These are phyloP conservation scores for Plusia festucae DNA, from an alignment of 2,888 invertebrate species.

Conservation along the genomic window DNA sequence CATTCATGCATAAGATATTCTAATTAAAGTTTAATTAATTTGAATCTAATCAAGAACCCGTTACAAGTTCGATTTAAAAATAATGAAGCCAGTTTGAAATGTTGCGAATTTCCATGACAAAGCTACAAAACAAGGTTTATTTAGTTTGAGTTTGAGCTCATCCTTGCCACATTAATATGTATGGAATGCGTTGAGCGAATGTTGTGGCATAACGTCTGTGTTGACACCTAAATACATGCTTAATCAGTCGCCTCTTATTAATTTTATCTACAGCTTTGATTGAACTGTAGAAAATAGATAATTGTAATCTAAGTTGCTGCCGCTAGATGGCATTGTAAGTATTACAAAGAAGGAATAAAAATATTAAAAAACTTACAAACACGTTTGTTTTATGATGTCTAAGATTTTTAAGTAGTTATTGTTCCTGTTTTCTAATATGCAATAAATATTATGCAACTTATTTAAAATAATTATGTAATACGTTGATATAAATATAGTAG, in stretches of 20 bases:
- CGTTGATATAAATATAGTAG: background rate
- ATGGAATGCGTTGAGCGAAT: slow-evolving; percentile 61
- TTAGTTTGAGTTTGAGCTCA: slow-evolving; percentile 62
- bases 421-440: background rate
- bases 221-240: slow-evolving; percentile 44
- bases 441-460: background rate
- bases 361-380: background rate
- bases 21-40: background rate
- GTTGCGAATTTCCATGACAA: slow-evolving; percentile 64
- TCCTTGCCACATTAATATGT: slow-evolving; percentile 66
- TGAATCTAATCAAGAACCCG: background rate
- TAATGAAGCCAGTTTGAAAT: slow-evolving; percentile 26
- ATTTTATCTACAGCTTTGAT: slow-evolving; percentile 15
- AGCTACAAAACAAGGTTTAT: slow-evolving; percentile 63
- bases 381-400: background rate
- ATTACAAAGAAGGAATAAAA: background rate
- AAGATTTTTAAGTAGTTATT: background rate
- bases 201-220: slow-evolving; percentile 22
- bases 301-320: background rate
- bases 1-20: background rate
- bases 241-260: slow-evolving; percentile 34
- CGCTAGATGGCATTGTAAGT: background rate
- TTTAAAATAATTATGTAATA: no score
- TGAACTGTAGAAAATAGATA: background rate
- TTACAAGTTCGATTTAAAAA: slow-evolving; percentile 33